Percentiles rank a stretch among this genome's conserved stretches.
These are phyloP conservation scores for Drosophila prostipennis DNA, from an alignment of 2,888 invertebrate species.

Conservation along the genomic window DNA sequence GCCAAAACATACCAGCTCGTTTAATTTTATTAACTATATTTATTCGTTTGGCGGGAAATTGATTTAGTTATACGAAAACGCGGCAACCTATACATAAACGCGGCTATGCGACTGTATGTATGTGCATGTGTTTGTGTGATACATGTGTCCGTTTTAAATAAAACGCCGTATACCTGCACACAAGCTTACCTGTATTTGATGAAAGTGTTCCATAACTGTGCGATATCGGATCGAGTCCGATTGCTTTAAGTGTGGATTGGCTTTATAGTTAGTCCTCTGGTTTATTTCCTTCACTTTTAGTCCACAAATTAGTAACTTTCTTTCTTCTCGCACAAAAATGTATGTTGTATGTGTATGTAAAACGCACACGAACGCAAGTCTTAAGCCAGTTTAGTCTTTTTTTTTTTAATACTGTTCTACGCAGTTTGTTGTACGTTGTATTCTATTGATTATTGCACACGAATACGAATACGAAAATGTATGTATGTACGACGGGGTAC, in stretches of 20 bases:
- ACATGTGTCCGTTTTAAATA: slow-evolving; percentile 23
- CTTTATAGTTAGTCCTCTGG: slow-evolving; percentile 1
- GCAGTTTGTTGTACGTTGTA: slow-evolving; percentile 57
- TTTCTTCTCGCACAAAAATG: slow-evolving; percentile 50
- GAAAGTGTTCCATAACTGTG: slow-evolving; percentile 82
- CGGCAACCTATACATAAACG: slow-evolving; percentile 36
- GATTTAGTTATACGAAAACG: slow-evolving; percentile 33
- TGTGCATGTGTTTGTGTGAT: slow-evolving; percentile 21
- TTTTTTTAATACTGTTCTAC: slow-evolving; percentile 37
- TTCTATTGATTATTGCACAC: slow-evolving; percentile 66
- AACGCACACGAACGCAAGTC: slow-evolving; percentile 50
- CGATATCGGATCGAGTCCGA: slow-evolving; percentile 39
- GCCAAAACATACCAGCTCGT: neutral
- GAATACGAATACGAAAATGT: slow-evolving; percentile 25
- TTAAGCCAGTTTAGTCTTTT: slow-evolving; percentile 49
- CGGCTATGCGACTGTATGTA: slow-evolving; percentile 17
- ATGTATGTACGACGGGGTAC: slow-evolving; percentile 43
- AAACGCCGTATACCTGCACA: slow-evolving; percentile 49
- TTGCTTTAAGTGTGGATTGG: slow-evolving; percentile 24
- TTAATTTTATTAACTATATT: slow-evolving; percentile 15
- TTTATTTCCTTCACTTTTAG: slow-evolving; percentile 2
- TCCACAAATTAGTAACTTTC: slow-evolving; percentile 2
- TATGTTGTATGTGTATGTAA: neutral
- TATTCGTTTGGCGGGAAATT: slow-evolving; percentile 44
- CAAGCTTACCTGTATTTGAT: slow-evolving; percentile 84